Evolutionary conservation across 2,797 vertebrate species (phyloP).

Genomic region (Parotocinclus haroldoi): DNA sequence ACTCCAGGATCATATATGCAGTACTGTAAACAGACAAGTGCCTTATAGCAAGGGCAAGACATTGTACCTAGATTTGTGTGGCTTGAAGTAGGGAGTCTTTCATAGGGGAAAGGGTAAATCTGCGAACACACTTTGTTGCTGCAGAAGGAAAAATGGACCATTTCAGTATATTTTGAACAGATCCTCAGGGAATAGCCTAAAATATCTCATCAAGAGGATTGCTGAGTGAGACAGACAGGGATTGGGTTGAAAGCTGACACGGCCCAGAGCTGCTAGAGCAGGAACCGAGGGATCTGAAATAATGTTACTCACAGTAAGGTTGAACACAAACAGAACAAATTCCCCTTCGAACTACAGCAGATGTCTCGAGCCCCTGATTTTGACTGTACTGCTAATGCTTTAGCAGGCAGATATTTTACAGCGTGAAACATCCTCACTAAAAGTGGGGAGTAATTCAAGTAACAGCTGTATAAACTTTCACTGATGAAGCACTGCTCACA

Average conservation of each 20-base stretch:
- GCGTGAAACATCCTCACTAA: neutral
- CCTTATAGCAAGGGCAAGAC: slow-evolving; percentile 3
- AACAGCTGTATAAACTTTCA: neutral
- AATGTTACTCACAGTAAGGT: slow-evolving; percentile 14
- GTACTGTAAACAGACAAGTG: slow-evolving; percentile 14
- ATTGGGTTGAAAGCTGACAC: slow-evolving; percentile 27
- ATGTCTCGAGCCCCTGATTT: slow-evolving; percentile 28
- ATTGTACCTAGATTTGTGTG: slow-evolving; percentile 4
- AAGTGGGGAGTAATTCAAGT: slow-evolving; percentile 4
- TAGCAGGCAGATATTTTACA: neutral
- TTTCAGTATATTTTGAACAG: slow-evolving; percentile 10
- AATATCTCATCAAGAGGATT: slow-evolving; percentile 22
- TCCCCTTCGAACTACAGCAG: slow-evolving; percentile 24
- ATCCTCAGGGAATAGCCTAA: slow-evolving; percentile 18
- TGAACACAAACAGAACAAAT: slow-evolving; percentile 31
- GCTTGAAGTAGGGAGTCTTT: slow-evolving; percentile 11
- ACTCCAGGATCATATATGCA: slow-evolving; percentile 5
- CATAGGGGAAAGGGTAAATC: slow-evolving; percentile 12
- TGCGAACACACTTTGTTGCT: slow-evolving; percentile 3
- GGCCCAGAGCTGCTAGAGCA: slow-evolving; percentile 23
- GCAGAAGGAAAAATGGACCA: slow-evolving; percentile 16
- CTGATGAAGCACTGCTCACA: neutral
- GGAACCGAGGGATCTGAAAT: slow-evolving; percentile 23
- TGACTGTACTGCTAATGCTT: slow-evolving; percentile 1
- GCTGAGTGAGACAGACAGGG: slow-evolving; percentile 4